phyloP scores from a whole-genome alignment of 1,140 invertebrate species.

The Trachymyrmex septentrionalis region DNA sequence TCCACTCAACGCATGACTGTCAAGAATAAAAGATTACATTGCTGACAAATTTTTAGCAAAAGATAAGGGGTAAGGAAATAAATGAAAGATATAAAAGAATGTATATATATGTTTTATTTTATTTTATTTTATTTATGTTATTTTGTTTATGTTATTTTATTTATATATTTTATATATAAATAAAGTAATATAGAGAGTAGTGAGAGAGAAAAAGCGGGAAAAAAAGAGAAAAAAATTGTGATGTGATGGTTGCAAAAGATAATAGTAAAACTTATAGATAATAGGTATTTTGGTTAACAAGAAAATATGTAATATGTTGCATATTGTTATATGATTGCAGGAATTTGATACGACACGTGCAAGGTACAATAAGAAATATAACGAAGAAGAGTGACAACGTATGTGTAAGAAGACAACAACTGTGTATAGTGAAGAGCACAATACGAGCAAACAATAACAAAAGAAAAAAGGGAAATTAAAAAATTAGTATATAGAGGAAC shows the following conservation, averaged over 20 bases:
- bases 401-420: slow-evolving; percentile 34
- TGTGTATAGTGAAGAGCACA: slow-evolving; percentile 55
- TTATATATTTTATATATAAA: slow-evolving; percentile 1
- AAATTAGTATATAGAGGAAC: not conserved
- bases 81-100: not conserved
- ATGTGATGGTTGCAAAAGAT: not conserved
- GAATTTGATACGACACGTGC: not conserved
- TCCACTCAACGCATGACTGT: not conserved
- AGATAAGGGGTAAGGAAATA: not conserved
- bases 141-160: not conserved
- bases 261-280: not conserved
- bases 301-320: slow-evolving; percentile 39
- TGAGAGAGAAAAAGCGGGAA: not conserved
- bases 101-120: not conserved
- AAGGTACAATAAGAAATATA: not conserved
- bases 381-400: slow-evolving; percentile 12
- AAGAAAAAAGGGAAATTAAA: slow-evolving; percentile 5
- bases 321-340: slow-evolving; percentile 26
- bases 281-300: not conserved
- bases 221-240: not conserved
- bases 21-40: not conserved
- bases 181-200: not conserved
- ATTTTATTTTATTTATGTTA: not conserved
- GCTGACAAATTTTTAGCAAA: not conserved
- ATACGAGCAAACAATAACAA: not conserved